A percentile compares a stretch with the other conserved stretches of the same genome.
Conservation (phyloP, 2,888 invertebrate species). For the Lapara coniferarum region DNA sequence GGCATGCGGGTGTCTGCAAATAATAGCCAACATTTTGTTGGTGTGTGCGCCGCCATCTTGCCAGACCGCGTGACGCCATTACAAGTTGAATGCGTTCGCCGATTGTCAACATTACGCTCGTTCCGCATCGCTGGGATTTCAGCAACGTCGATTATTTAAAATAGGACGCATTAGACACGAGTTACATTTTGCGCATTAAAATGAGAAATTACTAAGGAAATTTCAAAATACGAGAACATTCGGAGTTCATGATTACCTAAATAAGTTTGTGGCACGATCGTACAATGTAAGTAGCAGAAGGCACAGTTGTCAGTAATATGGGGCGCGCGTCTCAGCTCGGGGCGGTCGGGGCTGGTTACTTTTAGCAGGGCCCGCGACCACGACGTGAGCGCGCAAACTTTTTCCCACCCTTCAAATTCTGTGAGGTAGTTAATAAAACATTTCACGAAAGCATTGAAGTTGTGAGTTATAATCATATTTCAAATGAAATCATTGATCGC, state of each 20-base stretch:
- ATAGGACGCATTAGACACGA: constrained; percentile 26
- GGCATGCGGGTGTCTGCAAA: constrained; percentile 58
- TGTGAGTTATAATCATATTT: constrained; percentile 51
- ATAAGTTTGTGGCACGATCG: constrained; percentile 49
- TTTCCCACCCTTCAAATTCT: constrained; percentile 54
- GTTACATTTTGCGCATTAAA: constrained; percentile 7
- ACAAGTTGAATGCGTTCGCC: constrained; percentile 65
- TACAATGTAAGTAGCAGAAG: constrained; percentile 46
- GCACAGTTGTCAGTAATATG: constrained; percentile 35
- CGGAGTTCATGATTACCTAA: constrained; percentile 41
- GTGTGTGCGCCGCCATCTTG: constrained; percentile 70
- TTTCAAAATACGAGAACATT: constrained; percentile 21
- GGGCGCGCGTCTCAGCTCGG: constrained; percentile 32
- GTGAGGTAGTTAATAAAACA: constrained; percentile 60
- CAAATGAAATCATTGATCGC: constrained; percentile 50
- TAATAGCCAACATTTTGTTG: constrained; percentile 62
- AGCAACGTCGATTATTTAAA: constrained; percentile 38
- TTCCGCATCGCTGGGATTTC: constrained; percentile 33
- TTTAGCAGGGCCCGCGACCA: constrained; percentile 29
- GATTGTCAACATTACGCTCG: constrained; percentile 38
- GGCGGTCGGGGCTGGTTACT: not conserved
- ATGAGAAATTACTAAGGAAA: constrained; percentile 14
- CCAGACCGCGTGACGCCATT: constrained; percentile 83
- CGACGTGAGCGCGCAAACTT: constrained; percentile 52
- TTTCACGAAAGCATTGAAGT: constrained; percentile 37